Base-by-base conservation (phyloP, 2,797 vertebrate species). In the Gallinago stenura region DNA sequence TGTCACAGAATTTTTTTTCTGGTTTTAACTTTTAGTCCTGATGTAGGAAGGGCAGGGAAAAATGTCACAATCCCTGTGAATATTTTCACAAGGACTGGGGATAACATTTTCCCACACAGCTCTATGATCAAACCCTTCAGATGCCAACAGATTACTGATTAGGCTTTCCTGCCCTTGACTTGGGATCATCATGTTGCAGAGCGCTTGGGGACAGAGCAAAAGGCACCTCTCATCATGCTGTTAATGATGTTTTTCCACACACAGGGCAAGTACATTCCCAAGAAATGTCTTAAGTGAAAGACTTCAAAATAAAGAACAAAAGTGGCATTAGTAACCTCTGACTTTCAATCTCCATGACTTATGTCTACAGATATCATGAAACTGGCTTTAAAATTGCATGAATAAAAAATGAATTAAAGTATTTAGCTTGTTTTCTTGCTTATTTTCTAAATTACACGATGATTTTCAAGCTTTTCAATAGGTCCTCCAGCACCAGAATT, bases 211-310 rank as follows among this genome's bases (percentile, higher is more conserved):
- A 96, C 66, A 89, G 77, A 87, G 70, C 37, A 93, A 92, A 94
- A 90, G 83, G 62, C 43, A 82, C 39, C 66, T 97, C 86, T 95
- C 88, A 86, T 90, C 92, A 69, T 88, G 60, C 30, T 72, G 54
- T 70, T 92, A 90, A 96, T 58, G 39, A 78, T 91, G 66, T 88
- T 96, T 95, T 92, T 94, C n/a, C 69, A 83, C 70, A 51, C 30
- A 56, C 5, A 86, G 30, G 48, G 51, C 19, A 65, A 96, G 28
- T 69, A 62, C 4, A 0, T 93, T 96, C 89, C 82, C 81, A 87
- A 93, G 83, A 76, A 2, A 77, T 48, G 1, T 57, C 69, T 86
- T 68, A 66, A 92, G 61, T 88, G 58, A 93, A 71, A 72, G 82
- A 78, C n/a, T 83, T 58, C 70, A 87, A 92, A 96, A 85, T 79